A percentile compares a stretch with the other conserved stretches of the same genome.
These are phyloP conservation scores for Lycopodina hypogea DNA, from an alignment of 37 sponge, comb jelly and placozoan species.

Conservation along the genomic window DNA sequence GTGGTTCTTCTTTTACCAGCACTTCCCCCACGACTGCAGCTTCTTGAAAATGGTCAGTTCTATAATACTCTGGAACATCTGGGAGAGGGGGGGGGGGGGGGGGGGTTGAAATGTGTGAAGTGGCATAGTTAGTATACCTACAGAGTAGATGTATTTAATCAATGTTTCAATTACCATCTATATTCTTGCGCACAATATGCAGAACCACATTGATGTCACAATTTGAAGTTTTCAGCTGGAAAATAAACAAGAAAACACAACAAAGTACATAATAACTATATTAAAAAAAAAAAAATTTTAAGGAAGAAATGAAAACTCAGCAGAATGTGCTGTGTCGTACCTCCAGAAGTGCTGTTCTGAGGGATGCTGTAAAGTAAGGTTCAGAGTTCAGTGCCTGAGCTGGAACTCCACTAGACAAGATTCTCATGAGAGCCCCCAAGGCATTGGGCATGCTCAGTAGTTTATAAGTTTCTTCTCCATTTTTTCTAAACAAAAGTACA, in stretches of 20 bases:
- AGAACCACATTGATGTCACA: neutral
- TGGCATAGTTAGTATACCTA: too few relatives aligned
- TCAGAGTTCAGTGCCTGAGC: neutral
- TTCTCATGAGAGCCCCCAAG: neutral
- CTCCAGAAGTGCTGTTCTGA: neutral
- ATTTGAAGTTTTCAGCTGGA: neutral
- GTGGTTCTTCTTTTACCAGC: too few relatives aligned
- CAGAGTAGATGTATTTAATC: too few relatives aligned
- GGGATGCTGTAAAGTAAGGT: neutral
- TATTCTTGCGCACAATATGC: neutral
- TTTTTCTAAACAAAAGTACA: neutral
- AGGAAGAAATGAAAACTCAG: neutral
- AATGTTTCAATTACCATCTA: neutral
- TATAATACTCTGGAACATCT: too few relatives aligned
- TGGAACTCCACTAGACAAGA: neutral
- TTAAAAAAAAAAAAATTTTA: neutral
- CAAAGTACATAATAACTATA: neutral
- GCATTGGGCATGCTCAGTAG: constrained; percentile 1
- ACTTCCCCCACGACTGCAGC: too few relatives aligned
- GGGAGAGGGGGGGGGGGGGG: too few relatives aligned
- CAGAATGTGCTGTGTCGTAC: neutral
- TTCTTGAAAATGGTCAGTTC: too few relatives aligned
- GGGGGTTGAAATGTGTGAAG: too few relatives aligned
- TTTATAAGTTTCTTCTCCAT: neutral
- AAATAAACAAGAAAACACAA: neutral